Evolutionary conservation across 2,113 vertebrate genomes (phyloP).

Genomic region (Rallus limicola): DNA sequence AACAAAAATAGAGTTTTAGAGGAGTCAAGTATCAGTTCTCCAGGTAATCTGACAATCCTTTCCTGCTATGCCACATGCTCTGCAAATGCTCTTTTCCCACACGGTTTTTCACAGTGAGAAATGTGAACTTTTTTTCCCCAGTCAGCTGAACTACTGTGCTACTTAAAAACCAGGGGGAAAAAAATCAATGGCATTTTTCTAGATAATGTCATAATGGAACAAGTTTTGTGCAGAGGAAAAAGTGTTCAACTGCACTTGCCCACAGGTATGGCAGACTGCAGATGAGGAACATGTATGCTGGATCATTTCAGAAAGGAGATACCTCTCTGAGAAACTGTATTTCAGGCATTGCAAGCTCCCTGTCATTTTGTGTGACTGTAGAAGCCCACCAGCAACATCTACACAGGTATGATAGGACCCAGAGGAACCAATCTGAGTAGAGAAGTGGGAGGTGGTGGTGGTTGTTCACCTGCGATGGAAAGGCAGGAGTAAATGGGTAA

Average conservation of each 20-base stretch:
- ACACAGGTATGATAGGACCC: no score
- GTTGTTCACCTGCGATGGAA: background rate
- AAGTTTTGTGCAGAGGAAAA: background rate
- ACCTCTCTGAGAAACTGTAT: background rate
- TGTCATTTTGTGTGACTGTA: background rate
- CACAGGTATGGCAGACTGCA: background rate
- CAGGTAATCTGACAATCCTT: constrained; percentile 52
- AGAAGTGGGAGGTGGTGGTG: background rate
- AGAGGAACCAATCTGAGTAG: background rate
- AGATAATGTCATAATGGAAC: background rate
- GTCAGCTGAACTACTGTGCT: background rate
- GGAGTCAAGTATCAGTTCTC: constrained; percentile 9
- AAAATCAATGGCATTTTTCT: background rate
- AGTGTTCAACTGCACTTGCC: background rate
- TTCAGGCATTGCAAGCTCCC: background rate
- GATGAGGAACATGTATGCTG: background rate
- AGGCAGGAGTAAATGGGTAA: background rate
- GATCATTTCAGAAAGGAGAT: background rate
- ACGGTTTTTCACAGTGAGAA: background rate
- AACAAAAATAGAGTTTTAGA: constrained; percentile 34
- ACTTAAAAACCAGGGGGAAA: background rate
- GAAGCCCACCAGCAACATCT: background rate
- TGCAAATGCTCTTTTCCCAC: constrained; percentile 4
- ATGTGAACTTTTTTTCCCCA: background rate
- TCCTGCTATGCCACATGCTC: constrained; percentile 6